A percentile compares a stretch with the other conserved stretches of the same genome.
Conservation (phyloP, 2,888 invertebrate species). For the Buathra laborator region DNA sequence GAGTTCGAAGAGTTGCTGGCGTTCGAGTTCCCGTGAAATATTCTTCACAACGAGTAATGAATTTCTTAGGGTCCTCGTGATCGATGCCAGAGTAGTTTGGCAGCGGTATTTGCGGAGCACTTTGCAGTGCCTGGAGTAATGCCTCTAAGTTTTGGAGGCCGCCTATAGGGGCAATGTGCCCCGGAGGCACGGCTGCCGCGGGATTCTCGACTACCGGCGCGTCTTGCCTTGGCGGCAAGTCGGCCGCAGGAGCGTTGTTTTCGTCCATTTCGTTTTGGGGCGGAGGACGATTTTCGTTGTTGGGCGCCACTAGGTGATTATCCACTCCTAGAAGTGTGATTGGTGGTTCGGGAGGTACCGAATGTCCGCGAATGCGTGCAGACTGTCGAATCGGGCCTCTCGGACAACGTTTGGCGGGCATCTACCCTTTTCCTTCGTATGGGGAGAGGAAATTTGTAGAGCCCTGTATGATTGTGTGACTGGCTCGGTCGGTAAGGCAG, state of each 20-base stretch:
- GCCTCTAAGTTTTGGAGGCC: neutral
- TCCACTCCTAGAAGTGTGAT: too few species aligned
- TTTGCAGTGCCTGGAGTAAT: neutral
- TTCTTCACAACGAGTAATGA: neutral
- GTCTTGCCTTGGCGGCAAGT: neutral
- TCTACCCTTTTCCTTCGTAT: too few species aligned
- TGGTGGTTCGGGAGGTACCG: too few species aligned
- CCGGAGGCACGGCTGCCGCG: neutral
- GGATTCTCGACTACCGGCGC: neutral
- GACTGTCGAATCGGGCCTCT: too few species aligned
- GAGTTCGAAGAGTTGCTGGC: neutral
- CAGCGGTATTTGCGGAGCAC: neutral
- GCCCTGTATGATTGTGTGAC: too few species aligned
- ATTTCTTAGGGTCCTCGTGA: conserved; percentile 5
- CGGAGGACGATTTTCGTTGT: neutral
- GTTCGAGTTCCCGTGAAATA: neutral
- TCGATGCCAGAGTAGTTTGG: neutral
- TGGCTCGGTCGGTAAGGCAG: too few species aligned
- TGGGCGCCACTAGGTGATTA: conserved; percentile 7
- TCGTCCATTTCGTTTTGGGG: neutral
- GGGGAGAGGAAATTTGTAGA: too few species aligned
- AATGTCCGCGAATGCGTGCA: too few species aligned
- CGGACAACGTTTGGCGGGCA: too few species aligned
- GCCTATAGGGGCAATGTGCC: neutral
- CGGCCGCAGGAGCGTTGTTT: neutral